phyloP scores from a whole-genome alignment of 92 coral and sea anemone species.

The Scolanthus callimorphus region DNA sequence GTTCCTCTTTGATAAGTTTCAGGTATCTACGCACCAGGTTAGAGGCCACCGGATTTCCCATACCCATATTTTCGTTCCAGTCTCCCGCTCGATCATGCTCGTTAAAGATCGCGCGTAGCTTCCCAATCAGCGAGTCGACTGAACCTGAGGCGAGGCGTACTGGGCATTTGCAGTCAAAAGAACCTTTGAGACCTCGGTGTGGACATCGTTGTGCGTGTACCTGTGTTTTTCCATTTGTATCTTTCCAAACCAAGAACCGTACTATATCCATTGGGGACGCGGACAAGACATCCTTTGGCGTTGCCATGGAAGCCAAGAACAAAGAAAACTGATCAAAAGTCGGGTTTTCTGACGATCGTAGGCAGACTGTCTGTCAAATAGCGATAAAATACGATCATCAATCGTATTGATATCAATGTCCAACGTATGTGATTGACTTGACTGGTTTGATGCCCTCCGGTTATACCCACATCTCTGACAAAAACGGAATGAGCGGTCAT shows the following conservation, averaged over 20 bases:
- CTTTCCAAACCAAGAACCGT: conserved; percentile 34
- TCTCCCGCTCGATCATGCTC: conserved; percentile 34
- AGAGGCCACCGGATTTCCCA: conserved; percentile 39
- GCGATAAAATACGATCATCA: conserved; percentile 3
- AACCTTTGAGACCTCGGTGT: conserved; percentile 8
- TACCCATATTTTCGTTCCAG: conserved; percentile 25
- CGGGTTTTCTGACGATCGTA: conserved; percentile 43
- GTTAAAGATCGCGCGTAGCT: conserved; percentile 37
- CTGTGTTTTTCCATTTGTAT: conserved; percentile 11
- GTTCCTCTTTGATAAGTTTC: conserved; percentile 42
- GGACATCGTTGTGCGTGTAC: conserved; percentile 14
- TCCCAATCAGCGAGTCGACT: conserved; percentile 46
- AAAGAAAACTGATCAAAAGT: not conserved
- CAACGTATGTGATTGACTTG: not conserved
- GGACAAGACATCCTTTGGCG: conserved; percentile 17
- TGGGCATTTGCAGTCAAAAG: conserved; percentile 21
- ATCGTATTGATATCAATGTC: conserved; percentile 19
- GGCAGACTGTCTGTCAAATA: conserved; percentile 2
- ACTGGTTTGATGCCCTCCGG: conserved; percentile 1
- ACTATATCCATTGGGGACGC: conserved; percentile 26
- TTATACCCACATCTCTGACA: conserved; percentile 29
- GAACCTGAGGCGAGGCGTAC: conserved; percentile 30
- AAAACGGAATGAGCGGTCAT: conserved; percentile 26
- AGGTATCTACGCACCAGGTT: conserved; percentile 16
- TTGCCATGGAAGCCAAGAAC: conserved; percentile 20